Conservation (phyloP, 64 coral and sea anemone species). For the Pachyseris speciosa region DNA sequence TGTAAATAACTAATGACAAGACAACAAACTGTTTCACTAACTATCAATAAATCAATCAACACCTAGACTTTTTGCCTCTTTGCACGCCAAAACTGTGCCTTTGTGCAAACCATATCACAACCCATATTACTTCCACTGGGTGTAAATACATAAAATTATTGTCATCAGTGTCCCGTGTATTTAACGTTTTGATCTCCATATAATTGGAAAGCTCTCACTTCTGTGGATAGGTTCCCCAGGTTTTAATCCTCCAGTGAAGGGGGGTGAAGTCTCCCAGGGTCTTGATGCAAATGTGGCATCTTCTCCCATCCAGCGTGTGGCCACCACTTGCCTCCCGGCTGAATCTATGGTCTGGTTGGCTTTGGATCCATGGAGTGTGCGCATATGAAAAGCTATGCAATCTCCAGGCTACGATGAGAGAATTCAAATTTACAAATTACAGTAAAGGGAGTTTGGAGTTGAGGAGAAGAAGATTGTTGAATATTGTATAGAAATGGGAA, state of each 20-base stretch:
- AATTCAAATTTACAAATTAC: background rate
- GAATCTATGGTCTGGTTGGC: conserved; percentile 53
- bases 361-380: conserved; percentile 79
- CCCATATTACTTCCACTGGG: too few relatives aligned
- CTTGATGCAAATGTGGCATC: conserved; percentile 59
- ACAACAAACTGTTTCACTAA: too few relatives aligned
- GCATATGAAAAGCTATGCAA: conserved; percentile 93
- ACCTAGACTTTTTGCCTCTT: too few relatives aligned
- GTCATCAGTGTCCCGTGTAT: background rate
- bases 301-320: conserved; percentile 87
- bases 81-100: too few relatives aligned
- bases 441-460: background rate
- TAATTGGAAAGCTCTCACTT: conserved; percentile 8
- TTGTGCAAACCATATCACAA: too few relatives aligned
- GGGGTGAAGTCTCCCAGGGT: conserved; percentile 74
- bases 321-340: conserved; percentile 65
- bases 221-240: conserved; percentile 35
- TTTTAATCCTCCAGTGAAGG: conserved; percentile 43
- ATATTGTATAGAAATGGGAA: too few relatives aligned
- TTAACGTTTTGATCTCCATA: conserved; percentile 8
- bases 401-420: conserved; percentile 68
- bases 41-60: too few relatives aligned
- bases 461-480: too few relatives aligned
- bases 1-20: too few relatives aligned
- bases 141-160: too few relatives aligned